Base-by-base conservation (phyloP, 1,140 invertebrate species). In the Drosophila fuyamai region DNA sequence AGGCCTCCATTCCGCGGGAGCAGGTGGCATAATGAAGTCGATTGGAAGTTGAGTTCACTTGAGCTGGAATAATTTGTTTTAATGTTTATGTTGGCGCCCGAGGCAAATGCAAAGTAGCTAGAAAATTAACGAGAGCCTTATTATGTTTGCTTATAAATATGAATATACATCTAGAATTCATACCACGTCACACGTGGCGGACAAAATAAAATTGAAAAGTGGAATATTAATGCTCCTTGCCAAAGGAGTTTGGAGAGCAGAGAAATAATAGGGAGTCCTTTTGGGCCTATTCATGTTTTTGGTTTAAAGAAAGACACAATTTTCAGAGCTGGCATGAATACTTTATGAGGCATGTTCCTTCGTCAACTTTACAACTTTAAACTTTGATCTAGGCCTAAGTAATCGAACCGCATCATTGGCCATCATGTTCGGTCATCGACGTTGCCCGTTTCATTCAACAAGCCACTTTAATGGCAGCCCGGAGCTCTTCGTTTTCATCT, bases 11-110 rank as follows among this genome's bases (percentile, higher is more conserved):
- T 32, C 29, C 5, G 10, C 16, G 16, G 51, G 27, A 71, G 65
- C 65, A 71, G 67, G 67, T 71, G 68, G 62, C 65, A 71, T 71
- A 71, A 72, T 72, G 68, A 58, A 72, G 68, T 72, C 68, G 68
- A 72, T 72, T 71, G 68, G 66, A 72, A 72, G 68, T 71, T 72
- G 61, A 68, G 61, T 68, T 66, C 65, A 66, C 65, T 68, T 66
- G 65, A 68, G 65, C 62, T 23, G 66, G 44, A 71, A 72, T 71
- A 71, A 72, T 72, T 72, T 71, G 51, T 46, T 70, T 70, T 57
- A 57, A 72, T 72, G 68, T 58, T 71, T 50, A 47, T 61, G 68
- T 61, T 72, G 16, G 36, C 43, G 27, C 44, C 35, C 16, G 0
- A 4, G 66, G 38, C 27, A 38, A 13, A 50, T 58, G 54, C 65